A percentile compares a stretch with the other conserved stretches of the same genome.
phyloP scores from a whole-genome alignment of 2,113 vertebrate genomes.

The Sebastes schlegelii region DNA sequence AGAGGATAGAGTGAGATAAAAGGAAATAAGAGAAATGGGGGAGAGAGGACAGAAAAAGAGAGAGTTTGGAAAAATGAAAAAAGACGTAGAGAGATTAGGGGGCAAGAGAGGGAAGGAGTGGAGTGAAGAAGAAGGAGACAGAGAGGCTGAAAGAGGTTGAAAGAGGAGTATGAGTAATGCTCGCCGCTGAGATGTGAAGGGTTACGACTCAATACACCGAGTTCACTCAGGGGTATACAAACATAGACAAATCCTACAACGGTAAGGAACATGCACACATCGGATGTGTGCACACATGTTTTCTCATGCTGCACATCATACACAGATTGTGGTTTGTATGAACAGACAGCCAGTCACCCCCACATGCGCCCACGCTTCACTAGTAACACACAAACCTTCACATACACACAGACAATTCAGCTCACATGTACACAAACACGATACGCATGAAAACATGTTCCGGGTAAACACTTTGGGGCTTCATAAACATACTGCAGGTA shows the following conservation, averaged over 20 bases:
- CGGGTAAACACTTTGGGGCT: constrained; percentile 15
- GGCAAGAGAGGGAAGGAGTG: not conserved
- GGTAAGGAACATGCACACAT: not conserved
- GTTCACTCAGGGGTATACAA: constrained; percentile 26
- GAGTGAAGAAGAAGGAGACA: constrained; percentile 3
- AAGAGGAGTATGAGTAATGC: constrained; percentile 41
- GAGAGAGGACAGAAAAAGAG: not conserved
- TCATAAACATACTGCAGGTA: constrained; percentile 12
- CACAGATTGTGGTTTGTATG: constrained; percentile 17
- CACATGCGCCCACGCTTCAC: constrained; percentile 12
- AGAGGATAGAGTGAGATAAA: not conserved
- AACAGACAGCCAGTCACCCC: constrained; percentile 2
- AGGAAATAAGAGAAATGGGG: not conserved
- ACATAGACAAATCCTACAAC: not conserved
- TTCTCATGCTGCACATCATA: constrained; percentile 24
- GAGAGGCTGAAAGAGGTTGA: constrained; percentile 17
- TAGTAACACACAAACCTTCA: constrained; percentile 25
- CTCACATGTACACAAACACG: constrained; percentile 22
- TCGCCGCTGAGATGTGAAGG: constrained; percentile 25
- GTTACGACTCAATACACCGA: constrained; percentile 37
- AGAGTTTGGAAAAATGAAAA: not conserved
- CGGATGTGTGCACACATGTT: not conserved
- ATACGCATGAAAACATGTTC: constrained; percentile 7
- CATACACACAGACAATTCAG: constrained; percentile 5
- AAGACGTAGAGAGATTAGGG: not conserved